Evolutionary conservation across 2,797 vertebrate species (phyloP).

Genomic region (Thalassophryne amazonica): DNA sequence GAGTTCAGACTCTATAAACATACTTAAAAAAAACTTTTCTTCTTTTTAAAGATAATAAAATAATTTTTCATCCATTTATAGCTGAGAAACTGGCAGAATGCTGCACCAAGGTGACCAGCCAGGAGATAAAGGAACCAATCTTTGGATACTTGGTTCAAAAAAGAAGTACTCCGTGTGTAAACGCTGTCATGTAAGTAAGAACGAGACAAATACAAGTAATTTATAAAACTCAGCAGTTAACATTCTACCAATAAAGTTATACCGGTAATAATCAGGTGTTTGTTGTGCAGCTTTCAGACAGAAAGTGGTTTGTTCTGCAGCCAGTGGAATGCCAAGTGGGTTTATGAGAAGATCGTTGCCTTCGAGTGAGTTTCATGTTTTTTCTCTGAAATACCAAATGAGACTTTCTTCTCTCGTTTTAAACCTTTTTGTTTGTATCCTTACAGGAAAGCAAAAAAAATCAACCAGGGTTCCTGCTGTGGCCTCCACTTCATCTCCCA

Average conservation of each 20-base stretch:
- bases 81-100: constrained; percentile 47
- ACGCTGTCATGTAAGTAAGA: constrained; percentile 65
- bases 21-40: background rate
- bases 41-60: no score
- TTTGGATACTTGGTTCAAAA: constrained; percentile 2
- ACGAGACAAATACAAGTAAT: no score
- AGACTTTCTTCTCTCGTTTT: background rate
- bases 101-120: constrained; percentile 17
- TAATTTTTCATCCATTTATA: background rate
- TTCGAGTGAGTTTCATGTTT: constrained; percentile 4
- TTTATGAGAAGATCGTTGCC: rapidly evolving
- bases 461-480: rapidly evolving
- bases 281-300: constrained; percentile 52
- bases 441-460: background rate
- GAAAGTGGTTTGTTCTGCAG: constrained; percentile 22
- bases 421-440: background rate
- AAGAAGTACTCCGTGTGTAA: constrained; percentile 32
- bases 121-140: constrained; percentile 12
- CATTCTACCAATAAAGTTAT: no score
- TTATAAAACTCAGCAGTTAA: no score
- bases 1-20: background rate
- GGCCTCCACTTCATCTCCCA: background rate
- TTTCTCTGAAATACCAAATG: background rate
- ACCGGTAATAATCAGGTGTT: background rate
- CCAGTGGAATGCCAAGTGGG: rapidly evolving